Evolutionary conservation across 2,888 invertebrate species (phyloP).

Genomic region (Scaptomyza caliginosa): DNA sequence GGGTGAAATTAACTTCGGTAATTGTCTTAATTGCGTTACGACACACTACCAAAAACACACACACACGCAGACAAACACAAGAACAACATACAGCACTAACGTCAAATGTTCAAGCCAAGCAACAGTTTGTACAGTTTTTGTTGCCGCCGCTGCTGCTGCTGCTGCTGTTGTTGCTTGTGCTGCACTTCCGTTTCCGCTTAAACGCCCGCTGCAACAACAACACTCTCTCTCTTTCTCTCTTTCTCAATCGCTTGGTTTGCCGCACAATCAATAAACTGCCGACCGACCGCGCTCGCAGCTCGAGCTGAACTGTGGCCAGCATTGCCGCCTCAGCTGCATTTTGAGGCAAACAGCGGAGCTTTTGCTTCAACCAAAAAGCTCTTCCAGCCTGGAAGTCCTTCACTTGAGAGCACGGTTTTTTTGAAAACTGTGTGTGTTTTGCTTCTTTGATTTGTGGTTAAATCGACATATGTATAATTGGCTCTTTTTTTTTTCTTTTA

Average conservation of each 20-base stretch:
- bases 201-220: conserved; percentile 32
- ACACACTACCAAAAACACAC: conserved; percentile 24
- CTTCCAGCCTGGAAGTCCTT: conserved; percentile 52
- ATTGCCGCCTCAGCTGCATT: conserved; percentile 37
- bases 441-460: not conserved
- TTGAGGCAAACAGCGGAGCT: conserved; percentile 25
- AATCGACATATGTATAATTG: not conserved
- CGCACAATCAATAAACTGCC: conserved; percentile 45
- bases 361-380: conserved; percentile 40
- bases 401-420: not conserved
- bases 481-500: not conserved
- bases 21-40: conserved; percentile 65
- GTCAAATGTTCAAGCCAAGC: conserved; percentile 37
- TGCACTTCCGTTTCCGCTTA: conserved; percentile 76
- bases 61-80: not conserved
- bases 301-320: conserved; percentile 66
- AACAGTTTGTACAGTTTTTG: conserved; percentile 67
- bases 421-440: not conserved
- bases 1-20: conserved; percentile 51
- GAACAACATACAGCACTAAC: not conserved
- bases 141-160: conserved; percentile 16
- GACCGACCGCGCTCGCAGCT: conserved; percentile 69
- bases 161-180: conserved; percentile 35
- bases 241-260: not conserved
- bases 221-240: not conserved